A percentile compares a stretch with the other conserved stretches of the same genome.
These are phyloP conservation scores for Sciurus vulgaris DNA, from an alignment of 2,797 vertebrate species.

Conservation along the genomic window DNA sequence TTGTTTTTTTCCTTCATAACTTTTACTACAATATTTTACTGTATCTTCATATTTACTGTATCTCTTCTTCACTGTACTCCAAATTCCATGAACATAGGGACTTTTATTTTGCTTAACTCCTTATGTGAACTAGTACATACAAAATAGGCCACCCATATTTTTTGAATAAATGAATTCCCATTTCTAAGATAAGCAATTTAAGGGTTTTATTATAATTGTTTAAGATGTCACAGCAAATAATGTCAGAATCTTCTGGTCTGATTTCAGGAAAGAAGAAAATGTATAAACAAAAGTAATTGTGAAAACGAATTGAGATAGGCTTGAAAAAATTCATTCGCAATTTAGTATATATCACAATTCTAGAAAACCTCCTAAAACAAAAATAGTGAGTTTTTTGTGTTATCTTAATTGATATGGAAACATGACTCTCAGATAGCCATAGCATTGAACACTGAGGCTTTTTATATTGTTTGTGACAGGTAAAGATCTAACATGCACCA, in stretches of 20 bases:
- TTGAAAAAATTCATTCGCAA: neutral
- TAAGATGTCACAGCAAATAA: constrained; percentile 6
- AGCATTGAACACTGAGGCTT: neutral
- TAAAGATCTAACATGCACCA: neutral
- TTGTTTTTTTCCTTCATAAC: neutral
- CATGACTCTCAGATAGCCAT: neutral
- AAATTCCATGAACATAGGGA: neutral
- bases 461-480: neutral
- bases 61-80: neutral
- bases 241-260: neutral
- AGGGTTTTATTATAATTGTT: neutral
- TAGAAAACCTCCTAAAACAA: constrained; percentile 27
- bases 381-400: neutral
- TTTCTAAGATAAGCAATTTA: constrained; percentile 18
- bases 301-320: neutral
- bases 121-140: neutral
- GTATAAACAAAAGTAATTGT: neutral
- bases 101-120: neutral
- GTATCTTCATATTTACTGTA: neutral
- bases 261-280: constrained; percentile 31
- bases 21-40: constrained; percentile 12
- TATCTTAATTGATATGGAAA: constrained; percentile 39
- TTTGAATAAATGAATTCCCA: constrained; percentile 17
- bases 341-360: constrained; percentile 24
- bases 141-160: neutral